Evolutionary conservation across 2,888 invertebrate genomes (phyloP), one percentile per base, ranked within the genome.

Genomic region (Nemotelus pantherinus): DNA sequence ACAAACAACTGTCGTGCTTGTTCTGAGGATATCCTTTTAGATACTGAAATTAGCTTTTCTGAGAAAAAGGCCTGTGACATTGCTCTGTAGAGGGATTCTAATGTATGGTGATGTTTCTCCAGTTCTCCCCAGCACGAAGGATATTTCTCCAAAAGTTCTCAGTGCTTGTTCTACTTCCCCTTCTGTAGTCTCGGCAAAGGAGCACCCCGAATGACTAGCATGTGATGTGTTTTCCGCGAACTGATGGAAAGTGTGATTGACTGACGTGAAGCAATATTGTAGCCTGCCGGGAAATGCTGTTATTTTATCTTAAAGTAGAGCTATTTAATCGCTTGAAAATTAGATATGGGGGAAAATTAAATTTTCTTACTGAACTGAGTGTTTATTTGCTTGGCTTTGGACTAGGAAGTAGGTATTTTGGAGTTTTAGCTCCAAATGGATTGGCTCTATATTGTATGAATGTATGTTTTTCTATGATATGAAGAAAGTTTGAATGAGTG

Each of bases 271-370:
- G 47, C 58, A 72, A 58, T 71, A 44, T 72, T 45, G 50, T 55
- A 25, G 60, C 48, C 60, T 63, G n/a, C 44, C 6, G 63, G 74
- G 60, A 47, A 9, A 74, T 43, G 39, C 43, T 43, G 53, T 53
- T 44, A 55, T 43, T 39, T 48, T 45, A 7, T 47, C 60, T 60
- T 74, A 60, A 74, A 74, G 74, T 60, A 41, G 74, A 74, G 58
- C 50, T 10, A 58, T 58, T 58, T 58, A 72, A 72, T 72, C n/a
- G 71, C 58, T 58, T 44, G 58, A 72, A 72, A 72, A 72, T 58
- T 57, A 10, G 58, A 72, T 44, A 58, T 72, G 5, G 71, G 71
- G 71, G 41, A 47, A 25, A 57, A 72, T 50, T 45, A 50, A 39
- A 48, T 50, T 68, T 48, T 68, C 25, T 48, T 47, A 50, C 48